A percentile compares a stretch with the other conserved stretches of the same genome.
Evolutionary conservation across 2,113 vertebrate genomes (phyloP).

Genomic region (Sebastes schlegelii): DNA sequence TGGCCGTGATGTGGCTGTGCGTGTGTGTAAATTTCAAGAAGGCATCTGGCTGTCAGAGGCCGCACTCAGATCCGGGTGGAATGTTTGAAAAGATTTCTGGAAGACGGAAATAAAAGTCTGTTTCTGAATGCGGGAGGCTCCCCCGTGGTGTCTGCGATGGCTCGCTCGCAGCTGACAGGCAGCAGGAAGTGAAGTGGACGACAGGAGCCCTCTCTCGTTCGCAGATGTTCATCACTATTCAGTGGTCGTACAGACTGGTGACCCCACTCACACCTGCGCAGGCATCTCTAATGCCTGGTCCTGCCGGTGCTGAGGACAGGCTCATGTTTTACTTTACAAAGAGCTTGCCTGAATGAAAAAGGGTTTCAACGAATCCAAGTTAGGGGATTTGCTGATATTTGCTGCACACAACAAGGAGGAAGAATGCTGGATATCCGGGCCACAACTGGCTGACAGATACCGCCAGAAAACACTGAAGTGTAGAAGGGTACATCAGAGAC

Average conservation of each 20-base stretch:
- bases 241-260: background rate
- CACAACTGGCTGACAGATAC: background rate
- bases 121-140: conserved; percentile 42
- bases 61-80: conserved; percentile 30
- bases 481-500: background rate
- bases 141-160: conserved; percentile 41
- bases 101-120: conserved; percentile 10
- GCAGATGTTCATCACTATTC: conserved; percentile 57
- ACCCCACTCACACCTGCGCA: conserved; percentile 34
- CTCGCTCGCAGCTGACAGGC: conserved; percentile 48
- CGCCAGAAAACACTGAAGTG: conserved; percentile 11
- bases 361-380: conserved; percentile 1
- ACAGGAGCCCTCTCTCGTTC: background rate
- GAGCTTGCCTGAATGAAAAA: conserved; percentile 16
- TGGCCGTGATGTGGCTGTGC: conserved; percentile 5
- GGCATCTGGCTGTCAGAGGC: conserved; percentile 54
- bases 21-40: conserved; percentile 19
- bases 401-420: background rate
- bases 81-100: conserved; percentile 44
- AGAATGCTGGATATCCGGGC: background rate
- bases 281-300: background rate
- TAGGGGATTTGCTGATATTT: conserved; percentile 41
- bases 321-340: conserved; percentile 27
- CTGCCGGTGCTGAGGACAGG: background rate
- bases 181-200: conserved; percentile 35